Evolutionary conservation across 1,140 invertebrate species (phyloP).

Genomic region (Diprion similis): DNA sequence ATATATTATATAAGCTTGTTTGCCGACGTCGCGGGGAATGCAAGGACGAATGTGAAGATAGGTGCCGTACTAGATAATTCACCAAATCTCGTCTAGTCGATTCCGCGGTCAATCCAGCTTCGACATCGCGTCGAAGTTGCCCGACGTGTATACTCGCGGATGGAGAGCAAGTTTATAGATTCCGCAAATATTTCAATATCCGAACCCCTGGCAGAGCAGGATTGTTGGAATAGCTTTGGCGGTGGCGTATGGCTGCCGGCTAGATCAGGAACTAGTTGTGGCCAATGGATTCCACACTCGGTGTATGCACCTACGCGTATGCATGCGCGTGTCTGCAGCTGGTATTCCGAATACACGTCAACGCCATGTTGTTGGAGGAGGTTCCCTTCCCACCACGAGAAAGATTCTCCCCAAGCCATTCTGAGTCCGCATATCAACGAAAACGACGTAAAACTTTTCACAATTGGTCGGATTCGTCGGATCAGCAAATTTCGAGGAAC

Average conservation of each 20-base stretch:
- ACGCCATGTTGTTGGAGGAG: neutral
- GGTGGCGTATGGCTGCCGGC: neutral
- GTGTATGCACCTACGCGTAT: neutral
- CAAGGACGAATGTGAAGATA: too few species aligned
- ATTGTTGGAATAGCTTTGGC: neutral
- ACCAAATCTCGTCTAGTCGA: too few species aligned
- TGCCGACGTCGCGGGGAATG: too few species aligned
- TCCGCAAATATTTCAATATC: conserved; percentile 8
- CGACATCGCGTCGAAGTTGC: too few species aligned
- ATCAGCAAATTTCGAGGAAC: too few species aligned
- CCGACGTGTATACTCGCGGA: too few species aligned
- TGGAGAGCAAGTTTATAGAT: neutral
- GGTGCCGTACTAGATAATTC: too few species aligned
- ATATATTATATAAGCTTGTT: too few species aligned
- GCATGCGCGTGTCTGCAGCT: neutral
- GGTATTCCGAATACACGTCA: neutral
- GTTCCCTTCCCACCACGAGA: neutral
- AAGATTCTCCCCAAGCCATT: neutral
- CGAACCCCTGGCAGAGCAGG: neutral
- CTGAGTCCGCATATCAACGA: neutral
- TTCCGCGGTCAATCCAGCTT: too few species aligned
- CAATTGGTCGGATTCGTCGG: too few species aligned
- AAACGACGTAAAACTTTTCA: neutral
- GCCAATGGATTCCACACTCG: neutral
- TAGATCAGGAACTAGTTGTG: conserved; percentile 4